These are phyloP conservation scores for Bombus confusus DNA, from an alignment of 1,140 invertebrate genomes.

Conservation along the genomic window DNA sequence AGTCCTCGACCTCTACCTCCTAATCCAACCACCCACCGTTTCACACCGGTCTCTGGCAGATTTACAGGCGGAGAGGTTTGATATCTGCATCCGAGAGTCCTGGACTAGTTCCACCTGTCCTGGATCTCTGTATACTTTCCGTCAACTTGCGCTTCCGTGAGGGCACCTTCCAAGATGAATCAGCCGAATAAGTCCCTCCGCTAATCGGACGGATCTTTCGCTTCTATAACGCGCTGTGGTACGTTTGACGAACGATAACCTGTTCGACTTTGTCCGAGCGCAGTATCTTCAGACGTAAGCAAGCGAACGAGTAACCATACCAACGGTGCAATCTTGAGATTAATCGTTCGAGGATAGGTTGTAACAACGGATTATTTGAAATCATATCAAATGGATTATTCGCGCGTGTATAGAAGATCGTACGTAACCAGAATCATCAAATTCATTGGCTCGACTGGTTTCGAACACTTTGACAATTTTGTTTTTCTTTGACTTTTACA, in stretches of 20 bases:
- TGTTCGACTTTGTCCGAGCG: background rate
- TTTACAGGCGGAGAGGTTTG: conserved; percentile 63
- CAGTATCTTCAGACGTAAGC: background rate
- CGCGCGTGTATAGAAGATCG: too few species aligned
- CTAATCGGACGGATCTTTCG: conserved; percentile 16
- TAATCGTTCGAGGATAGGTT: background rate
- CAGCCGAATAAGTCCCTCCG: background rate
- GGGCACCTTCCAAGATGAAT: conserved; percentile 4
- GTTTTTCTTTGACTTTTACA: too few species aligned
- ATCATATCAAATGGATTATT: too few species aligned
- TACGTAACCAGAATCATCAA: too few species aligned
- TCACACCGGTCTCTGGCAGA: conserved; percentile 68
- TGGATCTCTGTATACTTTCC: conserved; percentile 42
- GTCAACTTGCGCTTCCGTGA: conserved; percentile 29
- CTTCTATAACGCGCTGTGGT: background rate
- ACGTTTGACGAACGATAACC: background rate
- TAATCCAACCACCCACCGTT: conserved; percentile 66
- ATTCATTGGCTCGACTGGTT: too few species aligned
- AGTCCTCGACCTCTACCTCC: conserved; percentile 68
- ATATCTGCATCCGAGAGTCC: conserved; percentile 65
- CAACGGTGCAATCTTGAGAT: background rate
- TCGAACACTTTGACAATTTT: too few species aligned
- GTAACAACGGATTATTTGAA: too few species aligned
- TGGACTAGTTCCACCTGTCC: conserved; percentile 61
- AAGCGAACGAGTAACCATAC: background rate